phyloP scores from a whole-genome alignment of 2,113 vertebrate genomes.

The Halcyon malimbica region DNA sequence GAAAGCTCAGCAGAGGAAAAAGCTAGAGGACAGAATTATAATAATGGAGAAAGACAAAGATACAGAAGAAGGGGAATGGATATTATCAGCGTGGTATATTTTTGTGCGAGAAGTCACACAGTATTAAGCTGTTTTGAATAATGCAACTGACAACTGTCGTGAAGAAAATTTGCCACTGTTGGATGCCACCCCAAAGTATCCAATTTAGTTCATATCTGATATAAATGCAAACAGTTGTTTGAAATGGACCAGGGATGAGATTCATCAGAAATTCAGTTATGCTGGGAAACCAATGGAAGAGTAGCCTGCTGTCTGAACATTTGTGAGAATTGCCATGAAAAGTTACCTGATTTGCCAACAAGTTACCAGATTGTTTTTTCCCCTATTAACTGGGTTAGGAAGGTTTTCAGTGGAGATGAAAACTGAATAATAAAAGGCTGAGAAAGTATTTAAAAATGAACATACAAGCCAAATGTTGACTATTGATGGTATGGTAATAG shows the following conservation, averaged over 20 bases:
- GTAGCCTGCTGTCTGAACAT: neutral
- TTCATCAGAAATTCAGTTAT: neutral
- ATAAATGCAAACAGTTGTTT: neutral
- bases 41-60: conserved; percentile 35
- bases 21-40: conserved; percentile 27
- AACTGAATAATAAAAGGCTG: neutral
- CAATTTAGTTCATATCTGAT: neutral
- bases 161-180: neutral
- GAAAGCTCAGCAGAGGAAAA: conserved; percentile 55
- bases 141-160: neutral
- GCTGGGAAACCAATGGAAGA: neutral
- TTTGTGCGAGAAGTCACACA: neutral
- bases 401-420: neutral
- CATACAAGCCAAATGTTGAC: neutral
- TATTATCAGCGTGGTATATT: neutral
- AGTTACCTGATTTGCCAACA: neutral
- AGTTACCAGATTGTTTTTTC: neutral
- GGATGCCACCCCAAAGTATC: neutral
- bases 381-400: neutral
- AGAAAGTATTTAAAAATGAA: neutral
- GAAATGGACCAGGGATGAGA: neutral
- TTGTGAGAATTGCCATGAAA: neutral
- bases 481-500: neutral
- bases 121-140: conserved; percentile 15
- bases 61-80: neutral